Conservation (phyloP, 2,113 vertebrate species). For the Chionomys nivalis region DNA sequence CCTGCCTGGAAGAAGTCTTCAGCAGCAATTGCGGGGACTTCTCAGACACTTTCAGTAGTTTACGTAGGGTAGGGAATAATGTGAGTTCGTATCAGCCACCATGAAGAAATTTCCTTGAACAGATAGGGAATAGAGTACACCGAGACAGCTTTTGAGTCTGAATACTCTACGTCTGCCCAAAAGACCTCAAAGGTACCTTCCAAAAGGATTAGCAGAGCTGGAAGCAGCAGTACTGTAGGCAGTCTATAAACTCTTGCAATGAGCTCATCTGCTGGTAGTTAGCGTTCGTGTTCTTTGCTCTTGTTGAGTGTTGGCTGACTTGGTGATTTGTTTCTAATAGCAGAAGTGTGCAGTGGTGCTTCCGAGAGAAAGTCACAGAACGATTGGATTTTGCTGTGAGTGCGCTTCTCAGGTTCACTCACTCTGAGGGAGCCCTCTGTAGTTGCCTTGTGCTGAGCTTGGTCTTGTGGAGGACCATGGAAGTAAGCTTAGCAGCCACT, state of each 20-base stretch:
- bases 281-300: too few species aligned
- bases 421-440: background rate
- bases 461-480: too few species aligned
- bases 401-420: background rate
- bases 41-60: background rate
- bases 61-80: background rate
- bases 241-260: background rate
- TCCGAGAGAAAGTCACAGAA: background rate
- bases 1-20: background rate
- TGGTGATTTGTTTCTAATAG: background rate
- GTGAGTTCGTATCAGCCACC: background rate
- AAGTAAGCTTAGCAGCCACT: background rate
- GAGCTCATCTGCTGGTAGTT: background rate
- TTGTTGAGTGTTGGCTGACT: background rate
- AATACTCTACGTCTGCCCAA: background rate
- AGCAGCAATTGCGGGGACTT: background rate
- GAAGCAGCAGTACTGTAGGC: background rate
- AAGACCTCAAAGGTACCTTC: background rate
- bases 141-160: background rate
- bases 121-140: background rate
- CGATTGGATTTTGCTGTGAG: background rate
- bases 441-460: background rate
- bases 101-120: background rate
- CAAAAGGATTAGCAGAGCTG: background rate
- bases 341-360: background rate